A percentile compares a stretch with the other conserved stretches of the same genome.
phyloP scores from a whole-genome alignment of 2,113 vertebrate genomes.

The Procapra przewalskii region DNA sequence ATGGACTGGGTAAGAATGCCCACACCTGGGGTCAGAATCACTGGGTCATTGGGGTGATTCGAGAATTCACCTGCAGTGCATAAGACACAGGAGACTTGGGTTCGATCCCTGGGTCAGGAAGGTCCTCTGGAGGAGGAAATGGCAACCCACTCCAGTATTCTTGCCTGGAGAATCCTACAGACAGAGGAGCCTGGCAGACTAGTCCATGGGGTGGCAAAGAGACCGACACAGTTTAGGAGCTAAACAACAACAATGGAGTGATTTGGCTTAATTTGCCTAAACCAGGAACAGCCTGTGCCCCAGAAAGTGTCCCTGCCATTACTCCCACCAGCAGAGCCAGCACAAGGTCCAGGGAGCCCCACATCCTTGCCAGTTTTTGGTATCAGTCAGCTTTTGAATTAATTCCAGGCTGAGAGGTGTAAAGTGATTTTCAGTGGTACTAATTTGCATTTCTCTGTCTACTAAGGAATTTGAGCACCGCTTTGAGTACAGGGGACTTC shows the following conservation, averaged over 20 bases:
- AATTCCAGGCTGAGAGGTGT: not conserved
- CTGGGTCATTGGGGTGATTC: not conserved
- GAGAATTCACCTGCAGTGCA: not conserved
- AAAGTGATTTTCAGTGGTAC: not conserved
- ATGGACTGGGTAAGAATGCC: not conserved
- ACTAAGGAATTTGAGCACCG: not conserved
- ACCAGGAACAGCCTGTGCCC: not conserved
- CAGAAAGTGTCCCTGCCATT: not conserved
- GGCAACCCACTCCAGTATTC: not conserved
- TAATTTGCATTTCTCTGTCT: not conserved
- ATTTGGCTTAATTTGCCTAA: not conserved
- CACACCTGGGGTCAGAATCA: not conserved
- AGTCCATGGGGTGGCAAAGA: not conserved
- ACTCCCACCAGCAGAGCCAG: not conserved
- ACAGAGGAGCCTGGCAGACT: not conserved
- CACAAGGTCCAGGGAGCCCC: not conserved
- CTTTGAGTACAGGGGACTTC: not conserved
- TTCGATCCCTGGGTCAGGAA: not conserved
- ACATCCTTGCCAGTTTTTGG: not conserved
- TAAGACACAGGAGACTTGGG: not conserved
- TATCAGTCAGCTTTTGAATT: not conserved
- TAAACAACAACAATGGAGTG: not conserved
- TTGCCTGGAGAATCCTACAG: not conserved
- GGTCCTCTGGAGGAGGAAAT: not conserved
- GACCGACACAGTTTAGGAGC: not conserved